Evolutionary conservation across 2,797 vertebrate species (phyloP), one percentile per base, ranked within the genome.

Genomic region (Pygocentrus nattereri): DNA sequence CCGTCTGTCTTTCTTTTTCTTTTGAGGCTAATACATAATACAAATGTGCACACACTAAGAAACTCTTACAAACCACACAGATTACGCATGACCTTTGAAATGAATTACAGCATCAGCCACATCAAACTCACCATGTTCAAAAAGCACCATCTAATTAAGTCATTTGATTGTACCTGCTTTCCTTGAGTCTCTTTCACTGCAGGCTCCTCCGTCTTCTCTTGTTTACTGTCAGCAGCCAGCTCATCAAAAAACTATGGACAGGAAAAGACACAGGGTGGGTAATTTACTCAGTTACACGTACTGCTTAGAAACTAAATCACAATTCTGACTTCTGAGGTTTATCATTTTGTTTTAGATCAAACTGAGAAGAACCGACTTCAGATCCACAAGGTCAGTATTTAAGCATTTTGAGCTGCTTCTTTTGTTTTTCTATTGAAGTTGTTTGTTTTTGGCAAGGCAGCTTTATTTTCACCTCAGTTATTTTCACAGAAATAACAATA

Each of bases 191-290:
- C 95, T 85, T 94, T 96, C 47, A 90, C 90, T 15, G 84, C 75
- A 0, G 84, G 80, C n/a, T 94, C 94, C 12, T 95, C 93, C 1
- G 82, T 90, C 61, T 92, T 94, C 58, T 94, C 92, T 31, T 90
- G 89, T 79, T 94, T 96, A 67, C 86, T 90, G 34, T 97, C 96
- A 15, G 95, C 94, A 0, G 95, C 89, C 62, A 98, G 87, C 27
- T 97, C 96, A 84, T 97, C 95, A 80, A 97, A 98, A 88, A 97
- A 98, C 96, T 97, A 70, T 0, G 11, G 49, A 25, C 13, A 75
- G 15, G 4, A 16, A 70, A 75, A 25, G 19, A 5, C 10, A 16
- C 23, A 23, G 54, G 50, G 50, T 54, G 50, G 10, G 58, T 18
- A 8, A 15, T 19, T 19, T 64, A 64, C 11, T 12, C 58, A 61